Percentiles rank a stretch among this genome's conserved stretches.
phyloP scores from a whole-genome alignment of 2,888 invertebrate species.

The Brachycybe producta region DNA sequence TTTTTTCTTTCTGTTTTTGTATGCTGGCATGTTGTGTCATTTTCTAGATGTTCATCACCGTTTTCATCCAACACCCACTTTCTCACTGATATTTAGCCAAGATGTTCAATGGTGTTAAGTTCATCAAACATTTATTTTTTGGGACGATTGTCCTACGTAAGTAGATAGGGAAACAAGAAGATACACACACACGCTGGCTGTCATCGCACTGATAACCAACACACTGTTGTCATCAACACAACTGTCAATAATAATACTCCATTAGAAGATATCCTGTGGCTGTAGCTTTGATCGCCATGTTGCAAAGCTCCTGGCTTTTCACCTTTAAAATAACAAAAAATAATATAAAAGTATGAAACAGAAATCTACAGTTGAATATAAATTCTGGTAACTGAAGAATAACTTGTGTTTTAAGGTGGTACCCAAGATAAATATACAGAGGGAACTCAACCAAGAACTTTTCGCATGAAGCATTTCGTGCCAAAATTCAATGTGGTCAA shows the following conservation, averaged over 20 bases:
- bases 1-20: too few species aligned
- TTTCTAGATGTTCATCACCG: too few species aligned
- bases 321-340: slow-evolving; percentile 40
- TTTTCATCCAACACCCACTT: too few species aligned
- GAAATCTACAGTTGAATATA: too few species aligned
- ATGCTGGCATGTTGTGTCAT: too few species aligned
- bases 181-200: not conserved
- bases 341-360: not conserved
- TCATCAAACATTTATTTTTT: not conserved
- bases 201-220: not conserved
- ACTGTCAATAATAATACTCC: not conserved
- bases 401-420: too few species aligned
- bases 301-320: slow-evolving; percentile 80
- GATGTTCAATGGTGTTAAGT: not conserved
- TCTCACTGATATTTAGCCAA: too few species aligned
- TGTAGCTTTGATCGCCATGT: slow-evolving; percentile 42
- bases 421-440: too few species aligned
- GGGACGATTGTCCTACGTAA: not conserved
- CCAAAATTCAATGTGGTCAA: too few species aligned
- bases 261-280: not conserved
- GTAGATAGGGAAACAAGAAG: not conserved
- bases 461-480: too few species aligned
- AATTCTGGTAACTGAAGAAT: too few species aligned
- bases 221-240: not conserved
- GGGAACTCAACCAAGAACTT: too few species aligned